phyloP scores from a whole-genome alignment of 2,113 vertebrate genomes.

The Nymphicus hollandicus region DNA sequence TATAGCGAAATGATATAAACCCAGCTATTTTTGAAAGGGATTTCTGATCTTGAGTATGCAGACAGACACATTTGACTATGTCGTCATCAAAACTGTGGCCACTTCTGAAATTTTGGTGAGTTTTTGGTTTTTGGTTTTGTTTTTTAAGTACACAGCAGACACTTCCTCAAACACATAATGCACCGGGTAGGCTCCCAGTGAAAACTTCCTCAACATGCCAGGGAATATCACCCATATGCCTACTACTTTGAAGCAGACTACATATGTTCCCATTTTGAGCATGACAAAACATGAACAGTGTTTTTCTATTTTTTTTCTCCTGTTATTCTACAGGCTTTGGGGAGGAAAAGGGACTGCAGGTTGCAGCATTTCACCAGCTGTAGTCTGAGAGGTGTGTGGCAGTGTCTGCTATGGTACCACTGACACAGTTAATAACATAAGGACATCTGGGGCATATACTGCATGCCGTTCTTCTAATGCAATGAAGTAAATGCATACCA shows the following conservation, averaged over 20 bases:
- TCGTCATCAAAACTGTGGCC: background rate
- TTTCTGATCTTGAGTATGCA: background rate
- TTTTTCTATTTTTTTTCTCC: background rate
- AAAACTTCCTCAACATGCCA: background rate
- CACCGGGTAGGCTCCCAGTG: background rate
- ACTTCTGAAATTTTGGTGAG: background rate
- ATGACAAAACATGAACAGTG: accelerated
- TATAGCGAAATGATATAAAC: background rate
- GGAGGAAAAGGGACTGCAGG: background rate
- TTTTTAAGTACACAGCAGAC: background rate
- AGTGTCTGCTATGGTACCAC: background rate
- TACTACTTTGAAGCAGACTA: background rate
- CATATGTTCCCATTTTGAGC: background rate
- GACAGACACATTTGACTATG: background rate
- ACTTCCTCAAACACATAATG: background rate
- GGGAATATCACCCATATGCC: background rate
- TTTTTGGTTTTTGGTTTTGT: background rate
- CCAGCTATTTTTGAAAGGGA: background rate
- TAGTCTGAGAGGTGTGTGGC: background rate
- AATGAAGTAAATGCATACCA: background rate
- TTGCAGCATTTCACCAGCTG: background rate
- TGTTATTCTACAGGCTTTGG: background rate
- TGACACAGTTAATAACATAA: background rate
- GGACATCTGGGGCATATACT: background rate
- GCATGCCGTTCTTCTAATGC: background rate